phyloP scores from a whole-genome alignment of 2,888 invertebrate genomes.

The Drosophila longiperda region DNA sequence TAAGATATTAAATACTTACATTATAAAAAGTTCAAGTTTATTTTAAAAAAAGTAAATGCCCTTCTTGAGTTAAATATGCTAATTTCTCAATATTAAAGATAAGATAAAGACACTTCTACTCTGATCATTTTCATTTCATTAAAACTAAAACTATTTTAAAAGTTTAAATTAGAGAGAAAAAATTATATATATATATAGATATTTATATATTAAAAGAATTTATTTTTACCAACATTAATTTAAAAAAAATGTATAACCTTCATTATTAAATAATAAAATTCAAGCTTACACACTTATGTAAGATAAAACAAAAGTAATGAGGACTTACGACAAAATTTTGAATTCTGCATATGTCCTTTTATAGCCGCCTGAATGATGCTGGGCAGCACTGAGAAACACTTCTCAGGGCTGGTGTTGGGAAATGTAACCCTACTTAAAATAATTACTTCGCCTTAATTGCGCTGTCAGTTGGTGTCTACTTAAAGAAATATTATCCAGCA shows the following conservation, averaged over 20 bases:
- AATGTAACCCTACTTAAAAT: conserved; percentile 81
- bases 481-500: conserved; percentile 77
- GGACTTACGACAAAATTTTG: neutral
- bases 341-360: neutral
- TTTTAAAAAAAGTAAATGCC: too few species aligned
- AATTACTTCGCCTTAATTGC: conserved; percentile 81
- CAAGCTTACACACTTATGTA: neutral
- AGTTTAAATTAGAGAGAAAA: too few species aligned
- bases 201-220: neutral
- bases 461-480: conserved; percentile 81
- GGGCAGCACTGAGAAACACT: conserved; percentile 25
- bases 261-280: neutral
- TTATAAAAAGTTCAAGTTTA: neutral
- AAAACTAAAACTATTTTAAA: neutral
- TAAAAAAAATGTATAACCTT: neutral
- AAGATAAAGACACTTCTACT: neutral
- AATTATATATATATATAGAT: neutral
- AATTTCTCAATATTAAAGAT: neutral
- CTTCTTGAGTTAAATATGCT: neutral
- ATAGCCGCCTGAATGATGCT: conserved; percentile 6
- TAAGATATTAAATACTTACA: neutral
- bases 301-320: conserved; percentile 1
- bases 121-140: neutral
- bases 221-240: neutral
- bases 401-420: conserved; percentile 58